A percentile compares a stretch with the other conserved stretches of the same genome.
These are phyloP conservation scores for Molorchus minor DNA, from an alignment of 2,888 invertebrate genomes.

Conservation along the genomic window DNA sequence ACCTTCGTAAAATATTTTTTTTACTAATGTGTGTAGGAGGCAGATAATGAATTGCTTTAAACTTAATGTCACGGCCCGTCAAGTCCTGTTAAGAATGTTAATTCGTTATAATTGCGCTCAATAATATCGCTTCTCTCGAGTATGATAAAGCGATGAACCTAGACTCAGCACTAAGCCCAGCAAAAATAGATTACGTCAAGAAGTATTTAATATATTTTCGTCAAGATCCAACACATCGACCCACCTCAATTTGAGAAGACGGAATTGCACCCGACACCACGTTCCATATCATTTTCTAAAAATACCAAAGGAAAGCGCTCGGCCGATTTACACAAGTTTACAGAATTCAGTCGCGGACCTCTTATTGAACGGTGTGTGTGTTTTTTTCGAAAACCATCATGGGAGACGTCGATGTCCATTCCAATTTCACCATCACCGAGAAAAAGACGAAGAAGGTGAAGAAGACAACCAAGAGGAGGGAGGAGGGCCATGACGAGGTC, in stretches of 20 bases:
- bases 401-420: constrained; percentile 92
- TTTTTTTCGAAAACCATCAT: constrained; percentile 62
- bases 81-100: background rate
- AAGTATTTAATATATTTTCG: constrained; percentile 49
- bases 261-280: constrained; percentile 57
- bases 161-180: background rate
- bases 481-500: constrained; percentile 80
- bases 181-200: constrained; percentile 49
- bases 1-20: too few species aligned
- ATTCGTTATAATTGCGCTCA: background rate
- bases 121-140: constrained; percentile 5
- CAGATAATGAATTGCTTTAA: too few species aligned
- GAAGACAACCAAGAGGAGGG: constrained; percentile 87
- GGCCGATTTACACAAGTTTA: constrained; percentile 56
- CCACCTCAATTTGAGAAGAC: constrained; percentile 45
- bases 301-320: constrained; percentile 57
- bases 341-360: constrained; percentile 53
- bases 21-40: too few species aligned
- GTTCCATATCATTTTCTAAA: constrained; percentile 62
- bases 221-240: constrained; percentile 42
- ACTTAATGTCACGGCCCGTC: background rate
- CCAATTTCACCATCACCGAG: constrained; percentile 85
- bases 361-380: constrained; percentile 38
- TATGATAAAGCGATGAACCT: constrained; percentile 17
- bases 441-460: constrained; percentile 89